phyloP scores from a whole-genome alignment of 2,113 vertebrate genomes.

The Synchiropus splendidus region DNA sequence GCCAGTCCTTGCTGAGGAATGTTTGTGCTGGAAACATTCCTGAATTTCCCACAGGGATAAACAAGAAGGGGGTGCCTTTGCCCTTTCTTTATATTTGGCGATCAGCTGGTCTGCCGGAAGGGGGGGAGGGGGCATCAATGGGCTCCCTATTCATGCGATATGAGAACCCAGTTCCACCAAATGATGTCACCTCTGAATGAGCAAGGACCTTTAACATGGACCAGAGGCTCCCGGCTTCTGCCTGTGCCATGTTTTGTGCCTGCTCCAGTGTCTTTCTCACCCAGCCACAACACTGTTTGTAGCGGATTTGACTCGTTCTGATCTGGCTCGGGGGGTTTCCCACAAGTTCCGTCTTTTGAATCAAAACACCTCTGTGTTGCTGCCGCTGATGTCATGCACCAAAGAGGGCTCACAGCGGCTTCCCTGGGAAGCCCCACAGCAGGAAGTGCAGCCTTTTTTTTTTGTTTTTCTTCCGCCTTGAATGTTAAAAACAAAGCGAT shows the following conservation, averaged over 20 bases:
- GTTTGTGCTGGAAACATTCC: conserved; percentile 15
- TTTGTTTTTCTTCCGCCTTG: conserved; percentile 11
- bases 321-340: conserved; percentile 44
- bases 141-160: no score
- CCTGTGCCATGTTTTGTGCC: conserved; percentile 13
- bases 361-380: conserved; percentile 53
- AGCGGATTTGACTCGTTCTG: conserved; percentile 50
- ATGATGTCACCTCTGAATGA: no score
- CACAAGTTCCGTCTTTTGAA: conserved; percentile 34
- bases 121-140: conserved; percentile 4
- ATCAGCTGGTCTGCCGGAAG: conserved; percentile 25
- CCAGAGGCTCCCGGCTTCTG: no score
- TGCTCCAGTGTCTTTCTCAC: conserved; percentile 15
- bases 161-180: no score
- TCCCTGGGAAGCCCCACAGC: conserved; percentile 60
- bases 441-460: conserved; percentile 34
- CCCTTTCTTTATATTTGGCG: conserved; percentile 22
- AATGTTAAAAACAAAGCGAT: conserved; percentile 50
- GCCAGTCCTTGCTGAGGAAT: conserved; percentile 32
- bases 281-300: conserved; percentile 19
- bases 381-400: conserved; percentile 57
- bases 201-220: no score
- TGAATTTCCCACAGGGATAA: conserved; percentile 31
- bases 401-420: conserved; percentile 47
- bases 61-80: conserved; percentile 5